These are phyloP conservation scores for Ceryle rudis DNA, from an alignment of 2,797 vertebrate species.

Conservation along the genomic window DNA sequence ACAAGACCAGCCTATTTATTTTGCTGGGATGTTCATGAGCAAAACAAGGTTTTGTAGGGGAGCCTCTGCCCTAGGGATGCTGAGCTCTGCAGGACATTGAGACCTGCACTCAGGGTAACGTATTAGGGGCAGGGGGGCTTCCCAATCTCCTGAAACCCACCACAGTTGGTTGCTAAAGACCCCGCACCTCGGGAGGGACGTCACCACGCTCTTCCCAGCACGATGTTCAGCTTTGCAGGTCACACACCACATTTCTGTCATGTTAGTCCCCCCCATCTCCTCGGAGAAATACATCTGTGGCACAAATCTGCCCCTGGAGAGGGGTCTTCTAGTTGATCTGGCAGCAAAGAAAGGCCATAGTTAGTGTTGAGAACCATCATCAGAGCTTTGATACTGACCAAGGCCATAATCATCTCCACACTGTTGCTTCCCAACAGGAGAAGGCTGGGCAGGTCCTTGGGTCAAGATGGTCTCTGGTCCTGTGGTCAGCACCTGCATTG, in stretches of 20 bases:
- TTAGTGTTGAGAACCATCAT: neutral
- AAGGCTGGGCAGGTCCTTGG: neutral
- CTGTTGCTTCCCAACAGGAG: neutral
- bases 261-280: neutral
- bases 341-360: neutral
- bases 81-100: neutral
- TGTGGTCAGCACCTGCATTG: accelerated
- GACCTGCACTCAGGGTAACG: too few species aligned
- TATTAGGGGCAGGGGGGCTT: accelerated
- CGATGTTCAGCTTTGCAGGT: neutral
- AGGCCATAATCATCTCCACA: accelerated
- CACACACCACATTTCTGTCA: accelerated
- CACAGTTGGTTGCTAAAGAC: accelerated
- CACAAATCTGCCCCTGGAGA: neutral
- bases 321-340: neutral
- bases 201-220: neutral
- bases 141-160: neutral
- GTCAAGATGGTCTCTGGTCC: neutral
- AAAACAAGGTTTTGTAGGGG: neutral
- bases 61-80: accelerated
- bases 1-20: too few species aligned
- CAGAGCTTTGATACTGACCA: accelerated
- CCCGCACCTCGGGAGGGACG: accelerated
- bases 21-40: neutral
- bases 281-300: accelerated